phyloP scores from a whole-genome alignment of 2,113 vertebrate species.

The Platanista minor region DNA sequence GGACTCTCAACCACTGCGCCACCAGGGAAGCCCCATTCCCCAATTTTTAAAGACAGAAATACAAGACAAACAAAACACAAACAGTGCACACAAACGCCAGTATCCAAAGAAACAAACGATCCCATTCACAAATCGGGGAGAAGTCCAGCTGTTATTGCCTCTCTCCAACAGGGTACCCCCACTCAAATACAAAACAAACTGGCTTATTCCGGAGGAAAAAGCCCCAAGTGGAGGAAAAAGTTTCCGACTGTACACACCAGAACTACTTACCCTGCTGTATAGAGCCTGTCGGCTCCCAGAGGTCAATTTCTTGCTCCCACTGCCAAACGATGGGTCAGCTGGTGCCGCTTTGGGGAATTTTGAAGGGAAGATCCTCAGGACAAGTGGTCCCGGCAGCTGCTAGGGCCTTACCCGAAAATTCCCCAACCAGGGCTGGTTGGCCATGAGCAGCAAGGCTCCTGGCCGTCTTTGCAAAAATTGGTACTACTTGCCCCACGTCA shows the following conservation, averaged over 20 bases:
- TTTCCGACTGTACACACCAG: neutral
- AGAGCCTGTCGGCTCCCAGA: neutral
- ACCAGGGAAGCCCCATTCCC: too few species aligned
- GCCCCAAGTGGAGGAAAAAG: neutral
- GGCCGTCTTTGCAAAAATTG: neutral
- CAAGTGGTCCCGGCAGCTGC: neutral
- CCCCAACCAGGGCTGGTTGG: neutral
- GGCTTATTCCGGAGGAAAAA: neutral
- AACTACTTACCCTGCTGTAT: neutral
- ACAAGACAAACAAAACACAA: neutral
- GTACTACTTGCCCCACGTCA: neutral
- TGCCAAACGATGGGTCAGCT: neutral
- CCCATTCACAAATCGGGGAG: neutral
- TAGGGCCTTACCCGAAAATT: neutral
- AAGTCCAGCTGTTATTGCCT: neutral
- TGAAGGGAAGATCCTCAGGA: neutral
- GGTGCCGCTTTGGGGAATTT: neutral
- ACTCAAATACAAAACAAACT: neutral
- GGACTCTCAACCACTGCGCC: too few species aligned
- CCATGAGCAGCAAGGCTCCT: neutral
- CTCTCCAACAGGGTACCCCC: neutral
- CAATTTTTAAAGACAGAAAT: neutral
- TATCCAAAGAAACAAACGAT: neutral
- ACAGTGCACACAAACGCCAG: rapidly evolving
- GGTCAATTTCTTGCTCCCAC: neutral